A percentile compares a stretch with the other conserved stretches of the same genome.
Conservation (phyloP, 2,113 vertebrate species). For the Rana temporaria region DNA sequence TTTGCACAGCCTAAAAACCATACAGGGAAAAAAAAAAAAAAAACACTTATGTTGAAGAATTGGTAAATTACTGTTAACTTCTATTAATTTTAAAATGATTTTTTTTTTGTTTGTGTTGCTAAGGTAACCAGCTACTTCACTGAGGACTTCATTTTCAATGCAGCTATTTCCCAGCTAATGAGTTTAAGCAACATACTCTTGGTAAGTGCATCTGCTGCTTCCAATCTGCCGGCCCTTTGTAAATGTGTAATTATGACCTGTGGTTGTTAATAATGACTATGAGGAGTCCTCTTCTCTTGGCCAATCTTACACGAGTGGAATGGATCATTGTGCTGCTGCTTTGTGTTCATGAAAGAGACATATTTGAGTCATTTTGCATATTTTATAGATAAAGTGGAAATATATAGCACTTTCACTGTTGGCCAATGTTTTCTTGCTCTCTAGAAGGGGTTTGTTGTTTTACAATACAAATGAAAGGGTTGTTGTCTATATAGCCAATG, state of each 20-base stretch:
- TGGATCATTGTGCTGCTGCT: constrained; percentile 10
- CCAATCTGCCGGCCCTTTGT: constrained; percentile 13
- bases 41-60: constrained; percentile 27
- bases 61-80: constrained; percentile 22
- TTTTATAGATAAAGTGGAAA: background rate
- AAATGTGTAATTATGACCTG: constrained; percentile 36
- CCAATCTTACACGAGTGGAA: background rate
- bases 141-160: constrained; percentile 89
- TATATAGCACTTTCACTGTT: background rate
- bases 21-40: background rate
- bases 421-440: constrained; percentile 4
- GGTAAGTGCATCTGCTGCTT: constrained; percentile 73
- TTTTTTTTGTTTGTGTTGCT: constrained; percentile 56
- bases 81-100: constrained; percentile 34
- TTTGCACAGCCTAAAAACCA: background rate
- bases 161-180: constrained; percentile 91
- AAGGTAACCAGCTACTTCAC: constrained; percentile 89
- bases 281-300: constrained; percentile 12
- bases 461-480: background rate
- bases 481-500: background rate
- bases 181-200: constrained; percentile 83
- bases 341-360: background rate
- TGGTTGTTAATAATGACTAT: background rate
- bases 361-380: constrained; percentile 1
- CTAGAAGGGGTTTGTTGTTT: background rate